Base-by-base conservation (phyloP, 2,888 invertebrate genomes). In the Torymus texanus region DNA sequence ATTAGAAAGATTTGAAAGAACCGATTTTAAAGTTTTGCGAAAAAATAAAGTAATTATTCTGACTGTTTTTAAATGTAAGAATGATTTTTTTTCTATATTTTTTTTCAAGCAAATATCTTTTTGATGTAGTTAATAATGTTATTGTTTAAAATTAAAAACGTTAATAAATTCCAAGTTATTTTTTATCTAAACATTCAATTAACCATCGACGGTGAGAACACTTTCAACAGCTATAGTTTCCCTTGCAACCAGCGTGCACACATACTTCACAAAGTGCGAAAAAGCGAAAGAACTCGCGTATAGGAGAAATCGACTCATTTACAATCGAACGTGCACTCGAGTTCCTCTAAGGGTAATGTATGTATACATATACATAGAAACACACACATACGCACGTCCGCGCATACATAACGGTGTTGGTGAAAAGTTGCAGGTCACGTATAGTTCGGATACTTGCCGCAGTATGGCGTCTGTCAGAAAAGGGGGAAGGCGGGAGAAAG, bases 351-450 rank as follows among this genome's bases (percentile, higher is more conserved):
- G 18, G 58, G 56, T 55, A 61, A 62, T 55, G 56, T 13, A 18
- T n/a, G 62, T 41, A 72, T 21, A 21, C 21, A 21, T 21, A 21
- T 29, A 16, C 29, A 16, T 50, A 50, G 55, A 29, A 3, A 21
- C 63, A 56, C 16, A 59, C 29, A 71, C 29, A 4, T 5, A 29
- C 29, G 5, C 29, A 29, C 29, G 29, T 29, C 4, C 29, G 55
- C 2, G 53, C 12, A 62, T 16, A n/a, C 21, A 21, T n/a, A 18
- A 82, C 85, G 84, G 86, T 84, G 83, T 84, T 78, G 82, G 84
- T 80, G 81, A 84, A 88, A 89, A 89, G 88, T 88, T 89, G 87
- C 89, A 86, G 88, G 87, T 90, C 89, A 89, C 89, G 90, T 89
- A 88, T 88, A 87, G 88, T 88, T 88, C 84, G 86, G 88, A 88